Evolutionary conservation across 2,797 vertebrate species (phyloP).

Genomic region (Ceryle rudis): DNA sequence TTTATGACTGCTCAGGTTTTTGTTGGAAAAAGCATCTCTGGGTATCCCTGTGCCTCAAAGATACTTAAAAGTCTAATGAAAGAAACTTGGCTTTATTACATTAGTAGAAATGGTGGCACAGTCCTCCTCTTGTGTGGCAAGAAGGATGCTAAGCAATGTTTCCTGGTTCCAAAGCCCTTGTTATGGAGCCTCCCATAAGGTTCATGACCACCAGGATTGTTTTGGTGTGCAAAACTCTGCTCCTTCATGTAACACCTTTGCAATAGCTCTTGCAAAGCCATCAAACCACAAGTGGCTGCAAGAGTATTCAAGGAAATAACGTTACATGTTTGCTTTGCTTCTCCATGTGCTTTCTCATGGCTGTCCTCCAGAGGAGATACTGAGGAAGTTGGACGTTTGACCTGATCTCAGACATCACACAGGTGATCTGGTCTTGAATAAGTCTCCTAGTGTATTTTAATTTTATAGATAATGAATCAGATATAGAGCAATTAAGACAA

Average conservation of each 20-base stretch:
- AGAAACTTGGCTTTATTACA: background rate
- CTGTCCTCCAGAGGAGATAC: background rate
- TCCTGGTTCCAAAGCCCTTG: background rate
- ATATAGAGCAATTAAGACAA: accelerated
- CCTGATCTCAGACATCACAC: background rate
- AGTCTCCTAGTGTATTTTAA: background rate
- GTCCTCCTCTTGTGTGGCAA: background rate
- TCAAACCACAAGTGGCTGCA: background rate
- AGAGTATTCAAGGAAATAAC: background rate
- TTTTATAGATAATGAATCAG: background rate
- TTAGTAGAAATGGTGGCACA: background rate
- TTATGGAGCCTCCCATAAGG: background rate
- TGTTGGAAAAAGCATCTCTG: background rate
- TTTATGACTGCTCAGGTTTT: background rate
- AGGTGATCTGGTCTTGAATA: background rate
- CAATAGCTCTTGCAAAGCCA: background rate
- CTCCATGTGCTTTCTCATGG: background rate
- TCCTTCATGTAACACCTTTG: background rate
- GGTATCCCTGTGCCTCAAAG: background rate
- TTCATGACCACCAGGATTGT: background rate
- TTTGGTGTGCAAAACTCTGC: background rate
- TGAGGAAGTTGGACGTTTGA: background rate
- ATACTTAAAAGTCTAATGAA: background rate
- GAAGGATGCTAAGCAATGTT: background rate
- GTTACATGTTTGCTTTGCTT: background rate